phyloP scores from a whole-genome alignment of 2,888 invertebrate species.

The Cremastinae sp. region DNA sequence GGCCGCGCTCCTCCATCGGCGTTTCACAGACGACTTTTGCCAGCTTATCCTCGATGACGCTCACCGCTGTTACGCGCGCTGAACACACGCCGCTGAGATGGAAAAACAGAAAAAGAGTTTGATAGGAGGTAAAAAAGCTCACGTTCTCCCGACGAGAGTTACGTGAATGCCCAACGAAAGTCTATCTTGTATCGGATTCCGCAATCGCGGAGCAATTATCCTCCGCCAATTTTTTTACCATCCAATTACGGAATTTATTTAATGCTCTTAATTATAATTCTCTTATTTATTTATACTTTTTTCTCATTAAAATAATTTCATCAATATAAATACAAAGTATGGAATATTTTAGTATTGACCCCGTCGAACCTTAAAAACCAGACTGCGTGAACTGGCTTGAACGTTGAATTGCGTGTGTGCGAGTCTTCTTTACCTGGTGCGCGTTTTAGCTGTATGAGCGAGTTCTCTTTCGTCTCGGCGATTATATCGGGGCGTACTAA shows the following conservation, averaged over 20 bases:
- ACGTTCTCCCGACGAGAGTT: slow-evolving; percentile 35
- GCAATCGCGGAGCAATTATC: slow-evolving; percentile 47
- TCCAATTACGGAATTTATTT: slow-evolving; percentile 36
- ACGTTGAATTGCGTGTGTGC: slow-evolving; percentile 25
- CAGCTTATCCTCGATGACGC: slow-evolving; percentile 46
- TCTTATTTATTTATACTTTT: slow-evolving; percentile 64
- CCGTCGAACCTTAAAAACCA: background rate
- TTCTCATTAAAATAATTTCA: no score
- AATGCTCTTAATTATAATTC: no score
- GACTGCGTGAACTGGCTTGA: slow-evolving; percentile 55
- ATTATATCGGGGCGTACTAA: slow-evolving; percentile 73
- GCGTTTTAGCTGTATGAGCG: slow-evolving; percentile 43
- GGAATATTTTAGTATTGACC: background rate
- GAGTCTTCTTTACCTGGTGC: slow-evolving; percentile 20
- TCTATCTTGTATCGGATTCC: slow-evolving; percentile 25
- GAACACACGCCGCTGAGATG: slow-evolving; percentile 40
- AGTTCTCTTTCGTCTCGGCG: slow-evolving; percentile 70
- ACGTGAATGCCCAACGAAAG: slow-evolving; percentile 65
- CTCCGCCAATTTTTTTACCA: no score
- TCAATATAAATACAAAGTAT: no score
- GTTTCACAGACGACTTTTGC: slow-evolving; percentile 47
- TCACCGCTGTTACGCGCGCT: slow-evolving; percentile 62
- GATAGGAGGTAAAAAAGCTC: slow-evolving; percentile 41
- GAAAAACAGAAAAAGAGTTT: slow-evolving; percentile 18
- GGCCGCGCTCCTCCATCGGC: slow-evolving; percentile 71